Base-by-base conservation (phyloP, 2,113 vertebrate genomes). In the Rhinolophus ferrumequinum region DNA sequence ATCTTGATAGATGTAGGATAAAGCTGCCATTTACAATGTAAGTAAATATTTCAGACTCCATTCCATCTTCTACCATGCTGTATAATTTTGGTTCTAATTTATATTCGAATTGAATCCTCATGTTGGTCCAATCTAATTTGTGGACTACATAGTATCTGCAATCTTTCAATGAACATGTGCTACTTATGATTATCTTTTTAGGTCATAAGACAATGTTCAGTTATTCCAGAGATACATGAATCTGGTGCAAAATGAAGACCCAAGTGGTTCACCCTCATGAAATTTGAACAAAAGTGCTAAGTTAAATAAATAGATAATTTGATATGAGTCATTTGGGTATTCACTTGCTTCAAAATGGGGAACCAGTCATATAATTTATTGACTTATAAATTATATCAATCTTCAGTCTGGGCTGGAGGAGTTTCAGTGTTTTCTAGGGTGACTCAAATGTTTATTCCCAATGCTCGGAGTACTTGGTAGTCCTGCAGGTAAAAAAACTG, bases 261-360 rank as follows among this genome's bases (percentile, higher is more conserved):
- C 21, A 72, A 18, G 6, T 54, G 38, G 11, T 16, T 4, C 2
- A 58, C 16, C 2, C 3, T 10, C 56, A 22, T 72, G 41, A 91
- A 60, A 94, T 66, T 88, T 93, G 50, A 84, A 88, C 54, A 90
- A 56, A 58, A 91, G 58, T 88, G 26, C 15, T 58, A 86, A 96
- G 41, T 81, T 72, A 94, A 90, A 76, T 60, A 73, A 64, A 72
- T 44, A 58, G 9, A 73, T 75, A 67, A 87, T 67, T 86, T 93
- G 24, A 69, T 26, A 7, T 87, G 38, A 5, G 4, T 60, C 19
- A 60, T 50, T 50, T 80, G 67, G 12, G 67, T 60, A 86, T 54
- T 62, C 8, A 15, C 2, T 79, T 86, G 35, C 44, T 77, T 58
- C 19, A 50, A 52, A 90, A 52, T 5, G 1, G 30, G 13, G 85